Evolutionary conservation across 2,888 invertebrate genomes (phyloP), one percentile per base, ranked within the genome.

Genomic region (Lochmaea capreae): DNA sequence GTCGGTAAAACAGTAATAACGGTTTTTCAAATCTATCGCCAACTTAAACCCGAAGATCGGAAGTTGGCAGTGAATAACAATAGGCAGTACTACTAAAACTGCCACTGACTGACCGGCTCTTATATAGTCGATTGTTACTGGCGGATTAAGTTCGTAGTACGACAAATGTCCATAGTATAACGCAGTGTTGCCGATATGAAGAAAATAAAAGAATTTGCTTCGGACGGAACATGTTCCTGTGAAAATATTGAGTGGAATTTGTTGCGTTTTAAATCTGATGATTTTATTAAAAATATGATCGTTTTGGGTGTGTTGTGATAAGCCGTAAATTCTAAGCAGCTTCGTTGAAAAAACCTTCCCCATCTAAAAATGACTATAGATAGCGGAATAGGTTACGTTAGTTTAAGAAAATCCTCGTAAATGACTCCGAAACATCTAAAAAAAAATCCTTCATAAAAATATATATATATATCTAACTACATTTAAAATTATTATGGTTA

Each of bases 61-160:
- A 59, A 59, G 33, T 59, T 26, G 14, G 22, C 59, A 14, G 26
- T 22, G 33, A 59, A 59, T 59, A 59, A 59, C 59, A 59, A 59
- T 22, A 26, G 59, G 33, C 59, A 59, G 26, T 59, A 26, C 33
- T 10, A 43, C 43, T 11, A 43, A 11, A 10, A 59, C 14, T 59
- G 33, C 26, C 59, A 26, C 22, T 59, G 59, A 14, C 26, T 59
- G 59, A 59, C 14, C 33, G 33, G 22, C 14, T 59, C 22, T 43
- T 43, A 59, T 26, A 26, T 2, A 14, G 59, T 26, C 14, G 59
- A 26, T 26, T 22, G 33, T 59, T 22, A 26, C 59, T 33, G 57
- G 57, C 22, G n/a, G 57, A 57, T 57, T 16, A 57, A 9, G 57
- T 57, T 11, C 52, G 6, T 26, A 43, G 57, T 18, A 10, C 18